Base-by-base conservation (phyloP, 2,113 vertebrate species). In the Perca fluviatilis region DNA sequence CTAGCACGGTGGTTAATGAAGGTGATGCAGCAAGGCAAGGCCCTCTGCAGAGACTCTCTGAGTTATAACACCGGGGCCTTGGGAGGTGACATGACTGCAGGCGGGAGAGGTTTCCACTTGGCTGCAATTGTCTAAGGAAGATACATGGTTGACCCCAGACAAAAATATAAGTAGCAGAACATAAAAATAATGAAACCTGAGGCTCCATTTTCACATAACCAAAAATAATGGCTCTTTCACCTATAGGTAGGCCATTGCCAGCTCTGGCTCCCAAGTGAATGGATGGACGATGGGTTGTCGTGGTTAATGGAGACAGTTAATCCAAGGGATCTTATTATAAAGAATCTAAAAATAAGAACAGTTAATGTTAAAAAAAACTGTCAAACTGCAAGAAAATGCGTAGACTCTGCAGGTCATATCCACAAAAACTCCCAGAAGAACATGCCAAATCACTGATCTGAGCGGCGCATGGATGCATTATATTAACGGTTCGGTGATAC, bases 21-120 rank as follows among this genome's bases (percentile, higher is more conserved):
- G 87, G 92, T 81, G 85, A 86, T 84, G 89, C 86, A 58, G 88
- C 78, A 78, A 72, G 78, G 87, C 84, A 58, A 86, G 86, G 81
- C 69, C 76, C 77, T 77, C 80, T 47, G 68, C 77, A 23, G 75
- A 84, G 75, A 57, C 64, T 74, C 74, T 85, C 73, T 89, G 89
- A 92, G 86, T 92, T 90, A 90, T 84, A 85, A 78, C 77, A 11
- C 72, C 0, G 62, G 64, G 83, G 85, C 85, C 85, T 89, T 79
- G 86, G 79, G 86, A 88, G 83, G 65, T 60, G 88, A 83, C 86
- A 82, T 23, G 36, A 69, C 72, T 73, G 74, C 77, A 78, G 62
- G 74, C 71, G 51, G 82, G 69, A 74, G 40, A 72, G 77, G 54
- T 83, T 91, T 88, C 90, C 69, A 74, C 76, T 90, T 61, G 73